Percentiles rank a stretch among this genome's conserved stretches.
Conservation (phyloP, 2,888 invertebrate species). For the Drosophila nr. perissopoda region DNA sequence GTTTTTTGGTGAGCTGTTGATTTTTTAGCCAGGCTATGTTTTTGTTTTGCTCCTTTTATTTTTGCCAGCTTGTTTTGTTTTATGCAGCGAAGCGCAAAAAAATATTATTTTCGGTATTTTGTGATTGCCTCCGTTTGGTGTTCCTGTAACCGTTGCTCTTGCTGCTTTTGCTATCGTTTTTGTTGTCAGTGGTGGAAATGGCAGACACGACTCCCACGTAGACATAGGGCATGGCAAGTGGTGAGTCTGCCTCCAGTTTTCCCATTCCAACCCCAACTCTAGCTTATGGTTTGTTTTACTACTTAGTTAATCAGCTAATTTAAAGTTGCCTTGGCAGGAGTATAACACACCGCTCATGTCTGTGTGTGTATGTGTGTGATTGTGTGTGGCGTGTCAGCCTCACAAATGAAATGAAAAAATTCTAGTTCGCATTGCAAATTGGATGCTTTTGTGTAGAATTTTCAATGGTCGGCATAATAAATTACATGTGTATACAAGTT, state of each 20-base stretch:
- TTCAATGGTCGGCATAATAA: conserved; percentile 7
- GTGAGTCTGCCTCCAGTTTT: conserved; percentile 20
- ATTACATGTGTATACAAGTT: conserved; percentile 19
- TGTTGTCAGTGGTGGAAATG: conserved; percentile 20
- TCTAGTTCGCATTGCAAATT: conserved; percentile 33
- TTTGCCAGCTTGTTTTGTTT: conserved; percentile 62
- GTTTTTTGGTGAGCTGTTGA: conserved; percentile 42
- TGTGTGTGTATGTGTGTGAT: conserved; percentile 1
- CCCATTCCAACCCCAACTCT: conserved; percentile 18
- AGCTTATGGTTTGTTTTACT: conserved; percentile 73
- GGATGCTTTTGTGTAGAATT: conserved; percentile 31
- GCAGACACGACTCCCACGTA: conserved; percentile 67
- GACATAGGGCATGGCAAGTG: conserved; percentile 60
- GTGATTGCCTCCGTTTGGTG: conserved; percentile 71
- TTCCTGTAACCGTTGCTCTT: conserved; percentile 28
- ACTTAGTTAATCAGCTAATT: conserved; percentile 78
- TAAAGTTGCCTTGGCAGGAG: conserved; percentile 58
- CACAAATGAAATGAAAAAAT: conserved; percentile 20
- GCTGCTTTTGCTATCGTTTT: conserved; percentile 7
- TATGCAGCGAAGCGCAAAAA: conserved; percentile 73
- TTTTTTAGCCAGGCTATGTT: conserved; percentile 65
- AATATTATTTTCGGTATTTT: conserved; percentile 78
- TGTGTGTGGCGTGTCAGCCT: conserved; percentile 20
- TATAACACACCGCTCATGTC: conserved; percentile 11
- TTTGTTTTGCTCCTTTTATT: conserved; percentile 43